Evolutionary conservation across 1,140 invertebrate genomes (phyloP), one percentile per base, ranked within the genome.

Genomic region (Pemphigus obesinymphae): DNA sequence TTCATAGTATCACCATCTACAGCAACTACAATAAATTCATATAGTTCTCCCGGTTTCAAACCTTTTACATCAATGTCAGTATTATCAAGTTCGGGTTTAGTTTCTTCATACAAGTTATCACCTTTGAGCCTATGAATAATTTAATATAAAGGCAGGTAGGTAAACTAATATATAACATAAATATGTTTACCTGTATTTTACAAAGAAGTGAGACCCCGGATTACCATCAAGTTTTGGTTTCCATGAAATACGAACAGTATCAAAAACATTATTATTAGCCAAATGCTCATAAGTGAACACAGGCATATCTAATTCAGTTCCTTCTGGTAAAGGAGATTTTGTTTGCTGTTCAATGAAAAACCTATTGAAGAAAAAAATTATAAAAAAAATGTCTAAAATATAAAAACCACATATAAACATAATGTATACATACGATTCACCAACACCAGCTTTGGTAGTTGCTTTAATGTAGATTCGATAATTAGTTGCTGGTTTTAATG

Each of bases 11-110:
- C 89, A 2, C 96, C 96, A 87, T 98, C 97, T 61, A 97, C 95
- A 31, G 97, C 93, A 8, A 97, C 96, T 2, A 98, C 91, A 82
- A 92, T 90, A 85, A 99, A 92, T 84, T 98, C 94, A 86, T 99
- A 96, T 6, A 91, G 90, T 83, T 94, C 92, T n/a, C 94, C 95
- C 5, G 92, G 92, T 84, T 93, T 90, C 58, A 99, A 89, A 2
- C 93, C 94, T 31, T 90, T 89, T 20, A 98, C 88, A 76, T 93
- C 89, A 50, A 94, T 91, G 82, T 88, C 92, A 83, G 96, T 93
- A 82, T 92, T 91, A 75, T 92, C 90, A 66, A 92, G 90, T 84
- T 95, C 92, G 5, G 90, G 89, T 17, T 90, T 87, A 6, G 92
- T 91, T 66, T 88, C 85, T 58, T 88, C 75, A 85, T 89, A 93